Evolutionary conservation across 2,888 invertebrate species (phyloP), one percentile per base, ranked within the genome.

Genomic region (Macrosoma leucophasiata): DNA sequence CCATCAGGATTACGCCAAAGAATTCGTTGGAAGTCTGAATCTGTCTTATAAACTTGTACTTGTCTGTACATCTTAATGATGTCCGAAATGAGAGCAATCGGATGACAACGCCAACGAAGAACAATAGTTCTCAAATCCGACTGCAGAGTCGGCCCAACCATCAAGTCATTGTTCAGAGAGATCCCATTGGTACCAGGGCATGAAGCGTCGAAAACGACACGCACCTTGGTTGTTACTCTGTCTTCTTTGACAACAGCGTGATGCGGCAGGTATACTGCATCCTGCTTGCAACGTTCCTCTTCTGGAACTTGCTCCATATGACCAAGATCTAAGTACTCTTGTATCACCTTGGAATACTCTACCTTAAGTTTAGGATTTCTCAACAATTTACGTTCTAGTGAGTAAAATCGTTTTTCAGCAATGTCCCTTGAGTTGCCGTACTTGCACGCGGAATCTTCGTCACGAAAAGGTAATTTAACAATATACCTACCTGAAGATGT

Each of bases 41-140:
- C 34, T 14, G 29, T 14, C 2, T 28, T 12, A 5, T 27, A 12
- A n/a, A 46, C 28, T 25, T 27, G 29, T 1, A 51, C 33, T 20
- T 39, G 40, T 1, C 45, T 29, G 23, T 55, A 61, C 56, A 62
- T 62, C 39, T 60, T 52, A 1, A 43, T 33, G 4, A 55, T 43
- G 25, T 49, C 46, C 4, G 41, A 45, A 3, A 31, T 22, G 10
- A 49, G 10, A 27, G 40, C 36, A 9, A 47, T 31, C 3, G 33
- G 33, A 29, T 42, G 27, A 11, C 6, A 12, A 9, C 48, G 29
- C 47, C 46, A 58, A 21, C 50, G 29, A 31, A 52, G 35, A 3
- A 57, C 20, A 1, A 58, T 38, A 10, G 47, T 38, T 19, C 52
- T 41, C 29, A 58, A 10, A 20, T 52, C 48, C 9, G 49, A 34